Conservation (phyloP, 2,888 invertebrate species). For the Scelioninae gen. 1 region DNA sequence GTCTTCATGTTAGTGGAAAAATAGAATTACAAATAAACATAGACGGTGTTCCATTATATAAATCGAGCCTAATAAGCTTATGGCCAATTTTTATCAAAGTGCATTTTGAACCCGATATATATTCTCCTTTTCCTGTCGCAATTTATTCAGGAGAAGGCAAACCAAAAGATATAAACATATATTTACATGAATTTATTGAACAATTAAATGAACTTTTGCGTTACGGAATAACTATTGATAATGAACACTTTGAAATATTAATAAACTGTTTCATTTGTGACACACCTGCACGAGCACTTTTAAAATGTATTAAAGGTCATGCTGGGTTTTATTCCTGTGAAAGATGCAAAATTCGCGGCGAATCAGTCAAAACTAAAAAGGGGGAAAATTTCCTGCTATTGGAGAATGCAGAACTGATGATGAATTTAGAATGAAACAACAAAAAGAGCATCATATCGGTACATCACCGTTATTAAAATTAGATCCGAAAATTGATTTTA, state of each 20-base stretch:
- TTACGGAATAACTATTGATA: conserved; percentile 4
- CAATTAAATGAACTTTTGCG: conserved; percentile 4
- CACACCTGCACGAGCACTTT: conserved; percentile 63
- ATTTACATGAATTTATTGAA: neutral
- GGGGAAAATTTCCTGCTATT: conserved; percentile 18
- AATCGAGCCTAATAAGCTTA: conserved; percentile 4
- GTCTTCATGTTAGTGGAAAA: conserved; percentile 12
- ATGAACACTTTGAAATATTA: neutral
- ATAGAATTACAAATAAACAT: conserved; percentile 17
- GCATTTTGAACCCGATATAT: neutral
- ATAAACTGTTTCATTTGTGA: conserved; percentile 33
- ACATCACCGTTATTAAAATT: conserved; percentile 44
- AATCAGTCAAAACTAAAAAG: neutral
- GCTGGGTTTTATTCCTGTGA: conserved; percentile 66
- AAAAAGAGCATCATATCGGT: conserved; percentile 41
- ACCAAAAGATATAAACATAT: neutral
- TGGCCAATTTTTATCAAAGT: conserved; percentile 25
- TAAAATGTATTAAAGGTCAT: conserved; percentile 68
- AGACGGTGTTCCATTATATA: conserved; percentile 1
- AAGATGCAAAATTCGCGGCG: conserved; percentile 60
- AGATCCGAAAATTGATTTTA: neutral
- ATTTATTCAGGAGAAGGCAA: neutral
- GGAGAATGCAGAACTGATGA: conserved; percentile 43
- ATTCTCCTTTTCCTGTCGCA: conserved; percentile 2
- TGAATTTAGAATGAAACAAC: conserved; percentile 44